These are phyloP conservation scores for Mastigias papua DNA, from an alignment of 30 jellyfish, hydroid and myxozoan species.

Conservation along the genomic window DNA sequence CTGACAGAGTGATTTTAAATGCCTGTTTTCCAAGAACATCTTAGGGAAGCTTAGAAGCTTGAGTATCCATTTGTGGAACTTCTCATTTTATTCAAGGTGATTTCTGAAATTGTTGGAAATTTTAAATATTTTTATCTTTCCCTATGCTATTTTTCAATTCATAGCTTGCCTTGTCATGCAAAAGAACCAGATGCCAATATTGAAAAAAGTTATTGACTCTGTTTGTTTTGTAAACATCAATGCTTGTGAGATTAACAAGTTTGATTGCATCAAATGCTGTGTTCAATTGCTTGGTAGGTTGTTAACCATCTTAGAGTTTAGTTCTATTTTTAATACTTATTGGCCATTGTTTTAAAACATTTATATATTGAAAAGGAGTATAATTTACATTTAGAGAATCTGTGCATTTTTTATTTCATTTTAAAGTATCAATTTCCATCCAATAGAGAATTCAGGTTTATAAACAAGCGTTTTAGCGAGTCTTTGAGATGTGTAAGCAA, in stretches of 20 bases:
- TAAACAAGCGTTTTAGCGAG: too few relatives aligned
- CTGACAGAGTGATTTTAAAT: not conserved
- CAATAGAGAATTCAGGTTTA: too few relatives aligned
- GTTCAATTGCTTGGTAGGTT: conserved; percentile 66
- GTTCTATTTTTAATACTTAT: conserved; percentile 9
- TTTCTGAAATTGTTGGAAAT: not conserved
- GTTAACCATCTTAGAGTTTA: not conserved
- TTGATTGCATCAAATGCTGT: conserved; percentile 55
- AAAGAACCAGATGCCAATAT: conserved; percentile 46
- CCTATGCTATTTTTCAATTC: not conserved
- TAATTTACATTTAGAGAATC: too few relatives aligned
- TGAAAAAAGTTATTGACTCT: conserved; percentile 61
- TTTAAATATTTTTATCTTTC: not conserved
- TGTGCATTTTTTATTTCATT: too few relatives aligned
- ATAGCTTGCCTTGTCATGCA: conserved; percentile 66
- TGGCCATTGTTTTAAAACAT: too few relatives aligned
- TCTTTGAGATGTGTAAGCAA: too few relatives aligned
- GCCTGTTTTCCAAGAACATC: not conserved
- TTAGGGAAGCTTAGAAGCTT: not conserved
- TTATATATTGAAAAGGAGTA: too few relatives aligned
- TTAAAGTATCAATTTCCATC: too few relatives aligned
- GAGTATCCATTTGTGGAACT: too few relatives aligned
- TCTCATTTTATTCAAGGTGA: too few relatives aligned
- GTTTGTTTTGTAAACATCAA: conserved; percentile 26
- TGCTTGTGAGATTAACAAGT: not conserved